Evolutionary conservation across 2,797 vertebrate genomes (phyloP), one percentile per base, ranked within the genome.

Genomic region (Australoheros facetus): DNA sequence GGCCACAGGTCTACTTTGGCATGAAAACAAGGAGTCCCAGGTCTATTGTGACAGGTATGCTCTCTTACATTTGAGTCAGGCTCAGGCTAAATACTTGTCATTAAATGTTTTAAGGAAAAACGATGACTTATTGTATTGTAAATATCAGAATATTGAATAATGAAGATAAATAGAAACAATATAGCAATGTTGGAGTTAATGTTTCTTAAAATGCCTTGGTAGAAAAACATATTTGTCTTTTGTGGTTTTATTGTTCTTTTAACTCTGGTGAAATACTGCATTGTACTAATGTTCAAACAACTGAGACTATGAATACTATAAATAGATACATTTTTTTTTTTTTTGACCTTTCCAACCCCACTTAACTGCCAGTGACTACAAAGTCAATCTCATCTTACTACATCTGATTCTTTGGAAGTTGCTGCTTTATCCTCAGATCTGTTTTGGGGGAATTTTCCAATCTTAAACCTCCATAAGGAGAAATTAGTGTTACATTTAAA

Each of bases 1-100:
- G 98, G 14, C 98, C 98, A 2, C 97, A 98, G 79, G 96, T 99
- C 12, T 99, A 98, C 88, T 97, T 99, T 55, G 98, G 98, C 62
- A 99, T 99, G 98, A 98, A 98, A 95, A 97, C 97, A 2, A 96
- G 98, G 82, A 99, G 96, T 88, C 95, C 96, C 0, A 95, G 86
- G 12, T 95, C 97, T 1, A 90, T 96, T 7, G 96, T 98, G 42
- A 96, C 97, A 84, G 97, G 97, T 98, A 94, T 4, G 64, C 17
- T 21, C 28, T 21, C 28, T 45, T 37, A 34, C 32, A 7, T 55
- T 54, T 2, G 4, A 32, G 28, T 59, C 39, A 12, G 73, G 8
- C 1, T 59, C 39, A 12, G 73, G 11, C 19, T 13, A 14, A 70
- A 30, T 4, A 77, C 37, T 7, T 56, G 19, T 48, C 64, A 51